Conservation (phyloP, 2,113 vertebrate species). For the Zosterops japonicus region DNA sequence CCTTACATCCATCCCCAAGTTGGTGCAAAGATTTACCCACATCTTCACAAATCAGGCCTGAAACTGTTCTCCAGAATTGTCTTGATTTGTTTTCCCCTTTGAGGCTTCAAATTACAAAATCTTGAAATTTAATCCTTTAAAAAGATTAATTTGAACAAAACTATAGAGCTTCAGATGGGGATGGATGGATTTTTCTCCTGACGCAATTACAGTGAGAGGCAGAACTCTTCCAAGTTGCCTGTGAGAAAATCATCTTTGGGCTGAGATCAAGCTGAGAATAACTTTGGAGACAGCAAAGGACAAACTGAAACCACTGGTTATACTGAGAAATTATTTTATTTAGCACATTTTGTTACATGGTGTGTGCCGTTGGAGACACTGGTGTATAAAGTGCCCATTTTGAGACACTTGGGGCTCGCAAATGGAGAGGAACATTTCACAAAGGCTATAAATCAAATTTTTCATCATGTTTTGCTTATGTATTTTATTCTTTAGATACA, state of each 20-base stretch:
- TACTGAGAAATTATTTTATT: neutral
- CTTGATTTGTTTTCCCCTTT: neutral
- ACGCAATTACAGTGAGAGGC: neutral
- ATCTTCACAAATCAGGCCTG: neutral
- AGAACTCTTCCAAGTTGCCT: neutral
- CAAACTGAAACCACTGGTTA: neutral
- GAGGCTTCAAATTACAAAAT: neutral
- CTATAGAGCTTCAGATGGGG: neutral
- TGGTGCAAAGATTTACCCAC: neutral
- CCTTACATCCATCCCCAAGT: neutral
- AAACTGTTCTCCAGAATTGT: neutral
- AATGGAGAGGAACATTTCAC: neutral
- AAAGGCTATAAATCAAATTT: neutral
- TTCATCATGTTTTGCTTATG: neutral
- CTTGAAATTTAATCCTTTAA: neutral
- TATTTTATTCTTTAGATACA: neutral
- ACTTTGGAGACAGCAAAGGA: neutral
- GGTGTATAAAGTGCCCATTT: neutral
- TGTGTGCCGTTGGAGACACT: neutral
- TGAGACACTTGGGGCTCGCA: neutral
- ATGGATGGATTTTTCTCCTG: neutral
- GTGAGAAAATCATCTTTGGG: neutral
- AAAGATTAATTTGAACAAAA: neutral
- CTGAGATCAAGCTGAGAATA: neutral
- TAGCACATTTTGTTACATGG: neutral